A percentile compares a stretch with the other conserved stretches of the same genome.
Evolutionary conservation across 2,113 vertebrate genomes (phyloP).

Genomic region (Chinchilla lanigera): DNA sequence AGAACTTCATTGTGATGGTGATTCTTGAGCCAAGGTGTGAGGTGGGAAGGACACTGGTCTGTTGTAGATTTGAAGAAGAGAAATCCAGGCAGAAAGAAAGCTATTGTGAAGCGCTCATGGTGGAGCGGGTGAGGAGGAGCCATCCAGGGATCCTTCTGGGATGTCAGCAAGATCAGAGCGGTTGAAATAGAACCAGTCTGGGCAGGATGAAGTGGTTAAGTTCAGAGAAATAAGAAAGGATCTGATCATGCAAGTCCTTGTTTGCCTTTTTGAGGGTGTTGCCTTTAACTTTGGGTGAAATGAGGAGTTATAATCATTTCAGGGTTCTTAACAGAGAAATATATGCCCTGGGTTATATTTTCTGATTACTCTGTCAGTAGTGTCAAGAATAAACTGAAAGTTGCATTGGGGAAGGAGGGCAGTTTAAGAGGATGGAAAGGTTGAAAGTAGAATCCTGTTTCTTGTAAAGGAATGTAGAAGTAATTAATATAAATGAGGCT

Average conservation of each 20-base stretch:
- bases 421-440: neutral
- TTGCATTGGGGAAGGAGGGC: fast-evolving
- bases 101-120: no score
- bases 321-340: neutral
- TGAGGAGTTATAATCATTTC: neutral
- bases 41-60: no score
- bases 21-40: neutral
- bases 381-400: neutral
- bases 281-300: neutral
- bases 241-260: neutral
- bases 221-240: neutral
- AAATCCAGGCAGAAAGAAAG: neutral
- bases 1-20: neutral
- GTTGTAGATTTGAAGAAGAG: neutral
- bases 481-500: neutral
- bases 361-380: neutral
- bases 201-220: neutral
- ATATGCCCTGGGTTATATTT: neutral
- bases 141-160: no score
- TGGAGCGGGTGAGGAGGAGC: neutral
- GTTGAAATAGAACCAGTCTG: neutral
- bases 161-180: neutral
- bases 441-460: neutral
- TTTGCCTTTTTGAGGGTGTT: fast-evolving
- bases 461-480: neutral